These are phyloP conservation scores for Coenobita brevimanus DNA, from an alignment of 1,140 invertebrate species.

Conservation along the genomic window DNA sequence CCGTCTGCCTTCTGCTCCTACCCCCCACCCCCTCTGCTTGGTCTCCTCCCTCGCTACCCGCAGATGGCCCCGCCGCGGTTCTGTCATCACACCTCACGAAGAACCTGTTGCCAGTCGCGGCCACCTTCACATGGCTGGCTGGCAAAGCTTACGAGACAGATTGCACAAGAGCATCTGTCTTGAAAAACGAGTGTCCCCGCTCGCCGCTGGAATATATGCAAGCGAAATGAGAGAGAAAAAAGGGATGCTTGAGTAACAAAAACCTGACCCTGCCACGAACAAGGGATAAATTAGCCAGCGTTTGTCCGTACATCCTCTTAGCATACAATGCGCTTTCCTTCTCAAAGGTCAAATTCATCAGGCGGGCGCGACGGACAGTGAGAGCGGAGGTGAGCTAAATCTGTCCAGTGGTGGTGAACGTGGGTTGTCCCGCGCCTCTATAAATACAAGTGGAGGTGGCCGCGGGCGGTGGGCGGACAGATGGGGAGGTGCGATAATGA, in stretches of 20 bases:
- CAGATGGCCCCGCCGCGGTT: too few species aligned
- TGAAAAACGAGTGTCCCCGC: too few species aligned
- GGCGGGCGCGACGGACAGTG: background rate
- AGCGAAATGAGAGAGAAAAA: too few species aligned
- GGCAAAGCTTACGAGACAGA: too few species aligned
- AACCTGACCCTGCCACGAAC: background rate
- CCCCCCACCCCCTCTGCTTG: background rate
- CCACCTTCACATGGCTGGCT: too few species aligned
- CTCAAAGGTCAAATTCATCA: conserved; percentile 28
- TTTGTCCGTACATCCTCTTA: conserved; percentile 30
- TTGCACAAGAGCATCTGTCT: too few species aligned
- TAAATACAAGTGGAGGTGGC: conserved; percentile 3
- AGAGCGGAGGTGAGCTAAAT: background rate
- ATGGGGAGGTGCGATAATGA: conserved; percentile 15
- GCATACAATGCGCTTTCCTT: conserved; percentile 31
- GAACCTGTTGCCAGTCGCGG: too few species aligned
- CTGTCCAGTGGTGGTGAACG: conserved; percentile 9
- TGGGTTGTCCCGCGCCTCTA: too few species aligned
- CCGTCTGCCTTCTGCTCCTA: background rate
- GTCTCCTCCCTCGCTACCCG: background rate
- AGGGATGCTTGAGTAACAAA: background rate
- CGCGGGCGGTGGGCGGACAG: background rate
- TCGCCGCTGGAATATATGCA: too few species aligned
- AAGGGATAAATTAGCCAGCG: conserved; percentile 22
- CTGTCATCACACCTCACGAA: too few species aligned